These are phyloP conservation scores for Lasioglossum baleicum DNA, from an alignment of 1,140 invertebrate genomes.

Conservation along the genomic window DNA sequence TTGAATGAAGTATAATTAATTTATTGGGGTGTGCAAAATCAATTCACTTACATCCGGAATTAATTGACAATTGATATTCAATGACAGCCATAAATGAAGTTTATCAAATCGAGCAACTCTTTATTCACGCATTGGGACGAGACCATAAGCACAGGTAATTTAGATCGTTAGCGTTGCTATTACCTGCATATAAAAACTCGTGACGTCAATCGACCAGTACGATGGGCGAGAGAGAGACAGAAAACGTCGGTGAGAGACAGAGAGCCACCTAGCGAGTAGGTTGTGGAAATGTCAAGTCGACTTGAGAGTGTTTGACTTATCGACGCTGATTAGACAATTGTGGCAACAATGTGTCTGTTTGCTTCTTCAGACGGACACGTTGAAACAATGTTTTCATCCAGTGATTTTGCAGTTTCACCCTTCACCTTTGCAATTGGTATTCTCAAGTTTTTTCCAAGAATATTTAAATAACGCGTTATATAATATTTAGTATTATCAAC, in stretches of 20 bases:
- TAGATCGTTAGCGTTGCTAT: conserved; percentile 4
- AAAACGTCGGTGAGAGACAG: not conserved
- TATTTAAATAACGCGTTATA: too few species aligned
- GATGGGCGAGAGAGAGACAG: not conserved
- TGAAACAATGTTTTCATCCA: too few species aligned
- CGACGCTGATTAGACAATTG: conserved; percentile 4
- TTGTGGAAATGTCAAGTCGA: conserved; percentile 1
- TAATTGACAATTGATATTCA: not conserved
- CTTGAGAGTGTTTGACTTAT: not conserved
- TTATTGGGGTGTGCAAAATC: too few species aligned
- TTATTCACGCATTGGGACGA: conserved; percentile 1
- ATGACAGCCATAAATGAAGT: not conserved
- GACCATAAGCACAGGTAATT: conserved; percentile 1
- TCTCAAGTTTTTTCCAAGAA: too few species aligned
- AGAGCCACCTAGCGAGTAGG: conserved; percentile 1
- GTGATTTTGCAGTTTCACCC: too few species aligned
- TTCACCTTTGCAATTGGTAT: too few species aligned
- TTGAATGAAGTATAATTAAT: too few species aligned
- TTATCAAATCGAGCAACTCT: not conserved
- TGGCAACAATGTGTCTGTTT: not conserved
- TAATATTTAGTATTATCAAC: too few species aligned
- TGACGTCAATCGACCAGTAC: conserved; percentile 5
- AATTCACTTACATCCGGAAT: not conserved
- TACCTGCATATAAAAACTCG: conserved; percentile 3
- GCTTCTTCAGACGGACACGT: too few species aligned